These are phyloP conservation scores for Bombylius discolor DNA, from an alignment of 2,888 invertebrate genomes.

Conservation along the genomic window DNA sequence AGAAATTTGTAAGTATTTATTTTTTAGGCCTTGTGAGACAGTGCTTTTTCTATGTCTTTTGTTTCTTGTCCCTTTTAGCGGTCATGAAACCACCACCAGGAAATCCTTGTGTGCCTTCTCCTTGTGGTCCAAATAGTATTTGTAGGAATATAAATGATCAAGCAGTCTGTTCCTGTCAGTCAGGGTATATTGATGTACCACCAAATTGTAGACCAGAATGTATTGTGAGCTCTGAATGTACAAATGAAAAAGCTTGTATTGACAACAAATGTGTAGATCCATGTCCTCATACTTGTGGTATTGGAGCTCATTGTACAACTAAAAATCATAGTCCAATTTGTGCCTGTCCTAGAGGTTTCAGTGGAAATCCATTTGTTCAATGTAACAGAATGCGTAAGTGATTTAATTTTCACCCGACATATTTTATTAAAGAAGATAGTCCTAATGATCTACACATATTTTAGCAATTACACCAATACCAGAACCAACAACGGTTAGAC, in stretches of 20 bases:
- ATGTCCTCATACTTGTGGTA: slow-evolving; percentile 77
- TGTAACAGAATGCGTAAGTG: slow-evolving; percentile 58
- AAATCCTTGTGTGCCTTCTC: slow-evolving; percentile 70
- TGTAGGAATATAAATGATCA: slow-evolving; percentile 66
- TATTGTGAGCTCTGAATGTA: slow-evolving; percentile 76
- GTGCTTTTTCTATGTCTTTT: too few species aligned
- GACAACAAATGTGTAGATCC: slow-evolving; percentile 79
- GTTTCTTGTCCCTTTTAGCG: slow-evolving; percentile 16
- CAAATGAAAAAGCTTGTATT: slow-evolving; percentile 66
- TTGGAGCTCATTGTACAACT: slow-evolving; percentile 67
- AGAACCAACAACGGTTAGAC: slow-evolving; percentile 41
- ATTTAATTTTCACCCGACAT: background rate
- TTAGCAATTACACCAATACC: background rate
- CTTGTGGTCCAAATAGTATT: slow-evolving; percentile 79
- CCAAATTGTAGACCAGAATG: slow-evolving; percentile 76
- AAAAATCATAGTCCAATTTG: slow-evolving; percentile 81
- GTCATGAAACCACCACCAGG: slow-evolving; percentile 20
- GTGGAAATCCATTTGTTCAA: slow-evolving; percentile 73
- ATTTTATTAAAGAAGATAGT: too few species aligned
- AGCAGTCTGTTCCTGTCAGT: slow-evolving; percentile 74
- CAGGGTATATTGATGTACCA: slow-evolving; percentile 64
- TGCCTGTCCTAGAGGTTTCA: slow-evolving; percentile 69
- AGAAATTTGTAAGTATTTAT: slow-evolving; percentile 35
- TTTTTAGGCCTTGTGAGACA: background rate
- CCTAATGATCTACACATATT: background rate